Conservation (phyloP, 1,140 invertebrate genomes). For the Bradynema listronoti region DNA sequence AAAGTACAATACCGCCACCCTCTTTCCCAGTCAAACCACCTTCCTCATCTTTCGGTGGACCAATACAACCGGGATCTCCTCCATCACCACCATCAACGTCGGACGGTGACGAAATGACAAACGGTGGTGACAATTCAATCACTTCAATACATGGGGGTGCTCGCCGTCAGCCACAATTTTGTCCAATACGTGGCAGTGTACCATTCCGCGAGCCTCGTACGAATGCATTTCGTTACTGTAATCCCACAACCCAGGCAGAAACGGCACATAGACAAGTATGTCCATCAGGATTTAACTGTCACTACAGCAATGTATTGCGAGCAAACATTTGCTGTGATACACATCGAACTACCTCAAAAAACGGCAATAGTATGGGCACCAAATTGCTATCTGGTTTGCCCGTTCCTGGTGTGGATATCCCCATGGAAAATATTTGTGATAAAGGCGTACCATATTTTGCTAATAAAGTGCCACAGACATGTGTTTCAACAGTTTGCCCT, state of each 20-base stretch:
- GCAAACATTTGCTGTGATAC: conserved; percentile 54
- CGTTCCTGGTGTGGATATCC: background rate
- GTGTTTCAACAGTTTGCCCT: conserved; percentile 38
- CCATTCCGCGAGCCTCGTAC: conserved; percentile 46
- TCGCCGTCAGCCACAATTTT: conserved; percentile 33
- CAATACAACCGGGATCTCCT: background rate
- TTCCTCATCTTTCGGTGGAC: conserved; percentile 1
- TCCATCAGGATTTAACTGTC: conserved; percentile 43
- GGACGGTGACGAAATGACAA: conserved; percentile 11
- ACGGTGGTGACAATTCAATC: conserved; percentile 18
- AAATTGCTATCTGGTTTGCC: background rate
- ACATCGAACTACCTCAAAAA: background rate
- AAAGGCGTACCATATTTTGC: conserved; percentile 47
- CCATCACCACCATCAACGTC: background rate
- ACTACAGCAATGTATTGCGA: conserved; percentile 40
- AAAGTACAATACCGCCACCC: conserved; percentile 1
- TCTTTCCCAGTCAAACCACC: background rate
- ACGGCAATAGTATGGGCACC: background rate
- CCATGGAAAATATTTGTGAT: conserved; percentile 40
- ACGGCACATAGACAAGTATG: conserved; percentile 34
- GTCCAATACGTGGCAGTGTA: conserved; percentile 43
- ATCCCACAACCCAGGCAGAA: too few species aligned
- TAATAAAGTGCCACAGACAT: conserved; percentile 51
- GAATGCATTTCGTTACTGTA: conserved; percentile 49
- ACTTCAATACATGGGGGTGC: conserved; percentile 46